Conservation (phyloP, 2,888 invertebrate species). For the Plemyria rubiginata region DNA sequence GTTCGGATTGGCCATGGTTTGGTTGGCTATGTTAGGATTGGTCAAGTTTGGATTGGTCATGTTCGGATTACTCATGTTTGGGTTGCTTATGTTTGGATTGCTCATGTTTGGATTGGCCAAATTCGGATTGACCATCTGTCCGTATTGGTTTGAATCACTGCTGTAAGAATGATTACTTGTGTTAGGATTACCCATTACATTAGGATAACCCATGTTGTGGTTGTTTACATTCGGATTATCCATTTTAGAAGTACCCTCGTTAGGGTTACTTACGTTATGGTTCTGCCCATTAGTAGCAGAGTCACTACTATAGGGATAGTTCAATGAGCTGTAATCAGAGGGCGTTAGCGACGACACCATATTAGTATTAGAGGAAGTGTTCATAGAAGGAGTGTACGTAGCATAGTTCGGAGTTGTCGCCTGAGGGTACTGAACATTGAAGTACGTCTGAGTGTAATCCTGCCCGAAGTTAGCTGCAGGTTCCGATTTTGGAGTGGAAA, state of each 20-base stretch:
- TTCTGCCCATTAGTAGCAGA: constrained; percentile 12
- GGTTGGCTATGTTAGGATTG: constrained; percentile 30
- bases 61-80: constrained; percentile 9
- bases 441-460: constrained; percentile 72
- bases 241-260: constrained; percentile 3
- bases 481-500: constrained; percentile 59
- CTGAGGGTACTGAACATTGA: constrained; percentile 69
- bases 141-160: constrained; percentile 12
- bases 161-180: constrained; percentile 7
- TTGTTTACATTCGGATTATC: constrained; percentile 1
- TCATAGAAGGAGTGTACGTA: constrained; percentile 65
- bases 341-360: constrained; percentile 60
- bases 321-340: constrained; percentile 58
- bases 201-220: constrained; percentile 7
- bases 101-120: constrained; percentile 6
- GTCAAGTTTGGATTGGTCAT: constrained; percentile 3
- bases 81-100: constrained; percentile 2
- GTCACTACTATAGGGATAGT: constrained; percentile 59
- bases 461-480: constrained; percentile 45
- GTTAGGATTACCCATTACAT: constrained; percentile 12
- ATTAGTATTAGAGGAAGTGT: constrained; percentile 56
- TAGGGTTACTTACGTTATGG: constrained; percentile 14
- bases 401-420: constrained; percentile 60
- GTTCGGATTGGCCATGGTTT: constrained; percentile 8
- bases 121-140: constrained; percentile 16